phyloP scores from a whole-genome alignment of 2,113 vertebrate genomes.

The Hassar affinis region DNA sequence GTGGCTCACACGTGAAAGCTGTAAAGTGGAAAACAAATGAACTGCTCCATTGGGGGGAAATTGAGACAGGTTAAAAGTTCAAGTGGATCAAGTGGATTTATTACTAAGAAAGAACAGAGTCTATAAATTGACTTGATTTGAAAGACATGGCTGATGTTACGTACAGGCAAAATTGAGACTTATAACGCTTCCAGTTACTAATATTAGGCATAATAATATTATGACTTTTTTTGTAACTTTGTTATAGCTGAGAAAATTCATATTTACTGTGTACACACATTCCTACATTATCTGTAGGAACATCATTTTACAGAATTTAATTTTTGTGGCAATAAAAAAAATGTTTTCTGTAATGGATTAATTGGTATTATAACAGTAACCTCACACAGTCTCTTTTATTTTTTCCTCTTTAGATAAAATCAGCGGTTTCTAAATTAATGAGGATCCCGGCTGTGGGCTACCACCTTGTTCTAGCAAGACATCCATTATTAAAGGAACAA shows the following conservation, averaged over 20 bases:
- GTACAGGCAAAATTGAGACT: not conserved
- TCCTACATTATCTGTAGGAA: too few relatives aligned
- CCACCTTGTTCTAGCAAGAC: not conserved
- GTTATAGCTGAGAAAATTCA: not conserved
- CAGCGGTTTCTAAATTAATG: not conserved
- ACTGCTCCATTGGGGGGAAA: not conserved
- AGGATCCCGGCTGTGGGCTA: not conserved
- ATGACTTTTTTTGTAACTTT: not conserved
- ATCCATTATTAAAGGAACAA: not conserved
- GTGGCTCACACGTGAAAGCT: not conserved
- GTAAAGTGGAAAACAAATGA: not conserved
- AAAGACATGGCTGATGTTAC: not conserved
- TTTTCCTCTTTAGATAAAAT: not conserved
- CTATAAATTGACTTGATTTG: not conserved
- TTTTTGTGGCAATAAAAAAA: not conserved
- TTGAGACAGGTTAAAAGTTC: not conserved
- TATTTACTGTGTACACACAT: not conserved
- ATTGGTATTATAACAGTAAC: not conserved
- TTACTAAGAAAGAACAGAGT: not conserved
- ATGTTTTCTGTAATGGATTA: not conserved
- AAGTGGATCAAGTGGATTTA: constrained; percentile 7
- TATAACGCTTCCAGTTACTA: not conserved
- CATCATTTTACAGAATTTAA: not conserved
- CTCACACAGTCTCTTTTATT: not conserved
- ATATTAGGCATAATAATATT: too few relatives aligned